These are phyloP conservation scores for Mola mola DNA, from an alignment of 2,113 vertebrate species.

Conservation along the genomic window DNA sequence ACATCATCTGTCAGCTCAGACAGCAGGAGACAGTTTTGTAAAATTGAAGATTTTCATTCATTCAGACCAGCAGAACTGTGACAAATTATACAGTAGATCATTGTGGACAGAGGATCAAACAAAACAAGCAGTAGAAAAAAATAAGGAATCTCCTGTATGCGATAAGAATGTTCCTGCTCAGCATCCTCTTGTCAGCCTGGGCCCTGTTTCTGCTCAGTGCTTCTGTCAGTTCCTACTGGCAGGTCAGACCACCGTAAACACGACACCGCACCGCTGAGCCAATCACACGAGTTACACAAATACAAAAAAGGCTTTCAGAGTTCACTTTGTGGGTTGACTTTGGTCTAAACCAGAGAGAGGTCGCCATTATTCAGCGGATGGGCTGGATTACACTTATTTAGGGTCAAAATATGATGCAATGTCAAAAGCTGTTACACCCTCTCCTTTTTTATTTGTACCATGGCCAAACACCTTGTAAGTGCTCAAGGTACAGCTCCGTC, in stretches of 20 bases:
- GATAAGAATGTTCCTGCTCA: constrained; percentile 13
- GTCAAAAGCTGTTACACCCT: too few species aligned
- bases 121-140: not conserved
- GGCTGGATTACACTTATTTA: constrained; percentile 8
- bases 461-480: too few species aligned
- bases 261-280: not conserved
- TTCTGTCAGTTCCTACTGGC: constrained; percentile 9
- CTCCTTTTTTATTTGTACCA: too few species aligned
- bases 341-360: constrained; percentile 12
- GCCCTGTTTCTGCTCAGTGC: constrained; percentile 40
- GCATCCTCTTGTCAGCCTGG: constrained; percentile 17
- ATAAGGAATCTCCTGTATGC: not conserved
- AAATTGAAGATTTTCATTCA: too few species aligned
- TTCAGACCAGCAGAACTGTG: constrained; percentile 14
- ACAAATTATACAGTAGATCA: not conserved
- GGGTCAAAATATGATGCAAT: too few species aligned
- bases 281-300: not conserved
- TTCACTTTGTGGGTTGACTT: not conserved
- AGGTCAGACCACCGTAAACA: constrained; percentile 21
- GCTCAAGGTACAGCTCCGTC: not conserved
- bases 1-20: constrained; percentile 39
- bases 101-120: constrained; percentile 1
- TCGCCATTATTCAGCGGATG: too few species aligned
- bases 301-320: constrained; percentile 4
- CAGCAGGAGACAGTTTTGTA: constrained; percentile 1